Conservation (phyloP, 1,140 invertebrate genomes). For the Cyclargus thomasi region DNA sequence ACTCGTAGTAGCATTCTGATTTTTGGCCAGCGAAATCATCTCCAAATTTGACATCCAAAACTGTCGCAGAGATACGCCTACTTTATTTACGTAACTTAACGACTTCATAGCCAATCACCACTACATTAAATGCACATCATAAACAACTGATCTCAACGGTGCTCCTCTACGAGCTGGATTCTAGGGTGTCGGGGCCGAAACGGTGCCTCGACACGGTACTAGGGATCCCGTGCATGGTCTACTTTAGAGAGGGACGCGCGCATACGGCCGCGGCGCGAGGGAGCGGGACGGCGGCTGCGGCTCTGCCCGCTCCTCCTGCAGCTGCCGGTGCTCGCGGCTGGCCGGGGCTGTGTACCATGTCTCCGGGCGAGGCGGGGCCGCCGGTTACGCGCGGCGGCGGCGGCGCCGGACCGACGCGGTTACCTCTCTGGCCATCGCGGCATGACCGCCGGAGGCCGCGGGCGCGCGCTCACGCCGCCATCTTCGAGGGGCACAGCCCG, state of each 20-base stretch:
- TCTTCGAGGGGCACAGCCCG: constrained; percentile 61
- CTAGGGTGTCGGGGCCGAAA: neutral
- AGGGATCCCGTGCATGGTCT: constrained; percentile 45
- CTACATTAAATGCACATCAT: neutral
- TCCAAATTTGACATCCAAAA: neutral
- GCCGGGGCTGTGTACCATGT: constrained; percentile 43
- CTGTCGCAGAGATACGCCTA: constrained; percentile 2
- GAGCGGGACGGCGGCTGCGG: constrained; percentile 50
- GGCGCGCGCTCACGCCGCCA: constrained; percentile 71
- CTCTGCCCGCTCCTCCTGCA: constrained; percentile 27
- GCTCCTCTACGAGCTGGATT: neutral
- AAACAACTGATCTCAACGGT: neutral
- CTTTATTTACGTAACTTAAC: constrained; percentile 10
- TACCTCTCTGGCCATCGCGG: constrained; percentile 76
- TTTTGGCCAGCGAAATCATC: neutral
- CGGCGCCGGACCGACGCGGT: constrained; percentile 47
- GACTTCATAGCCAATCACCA: neutral
- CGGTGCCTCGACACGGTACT: neutral
- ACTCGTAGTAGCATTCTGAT: too few species aligned
- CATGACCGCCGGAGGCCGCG: constrained; percentile 73
- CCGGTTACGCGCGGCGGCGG: constrained; percentile 49
- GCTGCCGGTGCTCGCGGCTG: constrained; percentile 21
- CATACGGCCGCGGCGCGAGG: constrained; percentile 29
- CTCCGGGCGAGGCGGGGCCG: constrained; percentile 46
- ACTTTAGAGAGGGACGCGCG: constrained; percentile 46